Percentiles rank a stretch among this genome's conserved stretches.
These are phyloP conservation scores for Pristis pectinata DNA, from an alignment of 2,797 vertebrate genomes.

Conservation along the genomic window DNA sequence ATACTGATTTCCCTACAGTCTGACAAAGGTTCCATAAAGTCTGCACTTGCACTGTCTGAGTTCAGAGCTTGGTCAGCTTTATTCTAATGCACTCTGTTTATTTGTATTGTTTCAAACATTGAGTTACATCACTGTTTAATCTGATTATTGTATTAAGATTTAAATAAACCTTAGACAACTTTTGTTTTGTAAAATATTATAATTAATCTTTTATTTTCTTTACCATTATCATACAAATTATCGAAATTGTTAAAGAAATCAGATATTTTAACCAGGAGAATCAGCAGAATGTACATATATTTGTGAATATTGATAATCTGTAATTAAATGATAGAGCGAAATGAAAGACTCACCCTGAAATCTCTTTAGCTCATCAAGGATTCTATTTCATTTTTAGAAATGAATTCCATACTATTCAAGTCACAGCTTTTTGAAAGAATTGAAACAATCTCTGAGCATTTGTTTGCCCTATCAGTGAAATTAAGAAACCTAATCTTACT, in stretches of 20 bases:
- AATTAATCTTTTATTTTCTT: neutral
- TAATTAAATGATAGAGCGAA: neutral
- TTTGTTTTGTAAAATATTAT: neutral
- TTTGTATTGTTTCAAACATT: neutral
- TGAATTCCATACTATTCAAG: neutral
- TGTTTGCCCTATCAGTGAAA: too few relatives aligned
- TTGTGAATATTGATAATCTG: neutral
- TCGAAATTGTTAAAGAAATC: neutral
- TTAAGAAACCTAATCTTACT: neutral
- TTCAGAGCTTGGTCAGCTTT: slow-evolving; percentile 10
- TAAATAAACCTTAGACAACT: neutral
- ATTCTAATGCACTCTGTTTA: slow-evolving; percentile 19
- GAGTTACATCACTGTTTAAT: neutral
- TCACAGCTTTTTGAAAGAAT: neutral
- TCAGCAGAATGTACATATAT: neutral
- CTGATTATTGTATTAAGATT: neutral
- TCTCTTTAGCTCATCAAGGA: neutral
- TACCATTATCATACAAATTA: neutral
- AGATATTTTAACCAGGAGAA: neutral
- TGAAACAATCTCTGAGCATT: neutral
- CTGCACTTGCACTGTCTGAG: neutral
- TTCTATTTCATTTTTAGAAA: neutral
- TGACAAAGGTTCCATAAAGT: slow-evolving; percentile 27
- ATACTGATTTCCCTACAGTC: slow-evolving; percentile 10
- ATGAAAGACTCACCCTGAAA: neutral